Evolutionary conservation across 2,113 vertebrate genomes (phyloP), one percentile per base, ranked within the genome.

Genomic region (Antechinus flavipes): DNA sequence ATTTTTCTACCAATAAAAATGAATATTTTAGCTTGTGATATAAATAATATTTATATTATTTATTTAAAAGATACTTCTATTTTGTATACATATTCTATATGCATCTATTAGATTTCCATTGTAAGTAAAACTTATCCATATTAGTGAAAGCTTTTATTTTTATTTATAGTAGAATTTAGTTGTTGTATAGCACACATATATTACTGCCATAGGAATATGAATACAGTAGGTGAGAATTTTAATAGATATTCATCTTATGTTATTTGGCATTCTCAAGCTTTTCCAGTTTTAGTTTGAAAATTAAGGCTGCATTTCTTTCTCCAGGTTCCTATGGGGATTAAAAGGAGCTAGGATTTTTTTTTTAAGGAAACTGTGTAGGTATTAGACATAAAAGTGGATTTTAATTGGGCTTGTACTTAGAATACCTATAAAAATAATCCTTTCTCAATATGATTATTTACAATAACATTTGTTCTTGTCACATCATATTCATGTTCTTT

Each of bases 111-210:
- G 56, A 12, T 53, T 93, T 49, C 27, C 22, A 3, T 30, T 58
- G 35, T 35, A 96, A 94, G 61, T 52, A 46, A 11, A 9, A 27
- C 35, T 92, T 96, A 22, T 50, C 0, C 94, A 47, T 0, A 47
- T 35, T 93, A 92, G 92, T 91, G 93, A 92, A 97, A 96, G 93
- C 26, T 30, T 93, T 95, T 91, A 35, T 91, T 95, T 94, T 94
- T 95, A 55, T 68, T 91, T 56, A 30, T 92, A 54, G 53, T 56
- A 91, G 93, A 96, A 97, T 90, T 76, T 47, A 6, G 30, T 76
- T 52, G 19, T 54, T 25, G 19, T 68, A 1, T 90, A 76, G 54
- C 30, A 91, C 47, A 90, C 89, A 49, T 90, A 94, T 30, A 25
- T 84, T 53, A 27, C 52, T 58, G 19, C 23, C 1, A 7, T 23